Base-by-base conservation (phyloP, 2,888 invertebrate genomes). In the Hydrotaea cyrtoneurina region DNA sequence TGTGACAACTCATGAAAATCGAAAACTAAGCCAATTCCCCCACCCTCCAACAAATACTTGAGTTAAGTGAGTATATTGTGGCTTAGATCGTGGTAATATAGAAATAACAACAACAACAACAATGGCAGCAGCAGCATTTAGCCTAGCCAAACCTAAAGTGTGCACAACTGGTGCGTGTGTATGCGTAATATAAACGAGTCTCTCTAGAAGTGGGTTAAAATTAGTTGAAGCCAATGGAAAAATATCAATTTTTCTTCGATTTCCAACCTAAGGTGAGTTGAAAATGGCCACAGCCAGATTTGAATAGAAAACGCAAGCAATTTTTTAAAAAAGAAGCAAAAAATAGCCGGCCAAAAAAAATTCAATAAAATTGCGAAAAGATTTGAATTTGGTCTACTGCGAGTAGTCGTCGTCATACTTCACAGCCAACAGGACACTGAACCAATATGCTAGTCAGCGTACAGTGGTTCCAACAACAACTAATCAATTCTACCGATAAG, bases 291-390 rank as follows among this genome's bases (percentile, higher is more conserved):
- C 21, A 36, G 59, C 78, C 59, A 78, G 62, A 78, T 78, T 78
- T 78, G 36, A 59, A 21, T 72, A 39, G 11, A 31, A 39, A 62
- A 11, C 26, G 4, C 50, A 46, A 31, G 23, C 50, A 62, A 69
- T 53, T 15, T 50, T 39, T 13, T 55, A 72, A 88, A n/a, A 53
- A 53, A 55, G 2, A 89, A 87, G 86, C 17, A 31, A 31, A n/a
- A n/a, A n/a, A n/a, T n/a, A n/a, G n/a, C n/a, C 64, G 17, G n/a
- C 17, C 66, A 66, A 66, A 46, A 88, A 89, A 31, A 88, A 87
- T 89, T 90, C 88, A 88, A 88, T 89, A 87, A 90, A 89, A 89
- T 90, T 89, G 89, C 90, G 89, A 90, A 89, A 86, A 66, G 39
- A 71, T 69, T 55, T 64, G 17, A 66, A 66, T 39, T 66, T 43